phyloP scores from a whole-genome alignment of 2,888 invertebrate species.

The Barypeithes pellucidus region DNA sequence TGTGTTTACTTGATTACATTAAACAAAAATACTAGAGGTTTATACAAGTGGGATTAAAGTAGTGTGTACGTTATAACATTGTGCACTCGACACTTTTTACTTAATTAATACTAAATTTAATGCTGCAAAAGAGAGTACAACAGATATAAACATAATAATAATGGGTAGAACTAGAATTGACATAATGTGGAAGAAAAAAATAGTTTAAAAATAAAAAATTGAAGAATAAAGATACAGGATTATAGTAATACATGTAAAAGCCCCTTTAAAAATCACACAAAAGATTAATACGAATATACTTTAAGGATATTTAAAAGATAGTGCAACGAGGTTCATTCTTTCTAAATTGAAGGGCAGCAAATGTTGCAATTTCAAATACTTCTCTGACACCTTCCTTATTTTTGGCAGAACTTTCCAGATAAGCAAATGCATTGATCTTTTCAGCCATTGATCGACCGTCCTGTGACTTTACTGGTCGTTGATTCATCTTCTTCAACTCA shows the following conservation, averaged over 20 bases:
- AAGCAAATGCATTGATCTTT: constrained; percentile 98
- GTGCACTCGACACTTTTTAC: constrained; percentile 58
- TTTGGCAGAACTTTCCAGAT: constrained; percentile 99
- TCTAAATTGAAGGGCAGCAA: constrained; percentile 97
- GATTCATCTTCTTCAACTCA: constrained; percentile 98
- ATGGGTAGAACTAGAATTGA: constrained; percentile 9
- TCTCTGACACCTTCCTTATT: constrained; percentile 99
- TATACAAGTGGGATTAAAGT: constrained; percentile 49
- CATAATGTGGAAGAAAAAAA: constrained; percentile 12
- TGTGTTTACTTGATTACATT: constrained; percentile 36
- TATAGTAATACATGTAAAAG: constrained; percentile 63
- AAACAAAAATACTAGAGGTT: constrained; percentile 50
- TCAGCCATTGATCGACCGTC: constrained; percentile 98
- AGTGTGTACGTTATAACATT: constrained; percentile 56
- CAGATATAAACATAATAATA: constrained; percentile 16
- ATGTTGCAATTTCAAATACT: constrained; percentile 99
- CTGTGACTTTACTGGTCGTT: constrained; percentile 97
- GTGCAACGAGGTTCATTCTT: constrained; percentile 94
- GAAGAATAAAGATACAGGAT: constrained; percentile 60
- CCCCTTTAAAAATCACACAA: constrained; percentile 56
- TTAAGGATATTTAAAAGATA: constrained; percentile 69
- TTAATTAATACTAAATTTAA: constrained; percentile 41
- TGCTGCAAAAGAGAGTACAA: constrained; percentile 34
- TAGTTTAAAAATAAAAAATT: constrained; percentile 52
- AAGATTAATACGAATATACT: constrained; percentile 41